Evolutionary conservation across 2,888 invertebrate genomes (phyloP).

Genomic region (Brachyopa scutellaris): DNA sequence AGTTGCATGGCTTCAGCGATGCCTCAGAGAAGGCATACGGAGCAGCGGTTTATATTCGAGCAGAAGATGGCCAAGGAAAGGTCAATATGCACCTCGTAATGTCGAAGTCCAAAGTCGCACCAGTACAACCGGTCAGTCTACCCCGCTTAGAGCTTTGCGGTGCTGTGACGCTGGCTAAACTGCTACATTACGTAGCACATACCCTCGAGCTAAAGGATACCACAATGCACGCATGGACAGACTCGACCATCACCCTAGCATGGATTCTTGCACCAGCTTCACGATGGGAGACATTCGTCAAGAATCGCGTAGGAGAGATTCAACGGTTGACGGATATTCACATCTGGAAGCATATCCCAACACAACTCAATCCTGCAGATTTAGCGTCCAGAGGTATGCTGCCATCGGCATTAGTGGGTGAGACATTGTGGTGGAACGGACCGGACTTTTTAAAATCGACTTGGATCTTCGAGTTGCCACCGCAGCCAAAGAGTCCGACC

Average conservation of each 20-base stretch:
- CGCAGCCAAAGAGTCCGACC: slow-evolving; percentile 1
- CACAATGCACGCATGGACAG: slow-evolving; percentile 42
- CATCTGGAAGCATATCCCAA: slow-evolving; percentile 57
- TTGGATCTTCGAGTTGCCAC: not conserved
- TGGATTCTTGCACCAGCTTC: slow-evolving; percentile 52
- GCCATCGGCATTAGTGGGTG: not conserved
- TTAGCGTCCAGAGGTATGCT: slow-evolving; percentile 47
- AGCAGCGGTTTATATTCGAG: slow-evolving; percentile 5
- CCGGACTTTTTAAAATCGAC: not conserved
- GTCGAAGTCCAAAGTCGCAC: slow-evolving; percentile 16
- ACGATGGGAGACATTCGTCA: no score
- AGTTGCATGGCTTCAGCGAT: slow-evolving; percentile 41
- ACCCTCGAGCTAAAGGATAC: not conserved
- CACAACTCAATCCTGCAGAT: slow-evolving; percentile 54
- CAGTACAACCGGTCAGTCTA: slow-evolving; percentile 9
- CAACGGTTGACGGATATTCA: slow-evolving; percentile 15
- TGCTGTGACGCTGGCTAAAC: slow-evolving; percentile 1
- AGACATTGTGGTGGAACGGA: not conserved
- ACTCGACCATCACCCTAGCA: slow-evolving; percentile 52
- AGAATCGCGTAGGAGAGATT: slow-evolving; percentile 49
- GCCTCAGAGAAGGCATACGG: slow-evolving; percentile 33
- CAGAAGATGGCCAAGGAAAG: not conserved
- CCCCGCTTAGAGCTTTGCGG: slow-evolving; percentile 7
- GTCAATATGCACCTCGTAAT: slow-evolving; percentile 8
- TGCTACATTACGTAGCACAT: not conserved